These are phyloP conservation scores for Pyrocephalus nanus DNA, from an alignment of 2,797 vertebrate species.

Conservation along the genomic window DNA sequence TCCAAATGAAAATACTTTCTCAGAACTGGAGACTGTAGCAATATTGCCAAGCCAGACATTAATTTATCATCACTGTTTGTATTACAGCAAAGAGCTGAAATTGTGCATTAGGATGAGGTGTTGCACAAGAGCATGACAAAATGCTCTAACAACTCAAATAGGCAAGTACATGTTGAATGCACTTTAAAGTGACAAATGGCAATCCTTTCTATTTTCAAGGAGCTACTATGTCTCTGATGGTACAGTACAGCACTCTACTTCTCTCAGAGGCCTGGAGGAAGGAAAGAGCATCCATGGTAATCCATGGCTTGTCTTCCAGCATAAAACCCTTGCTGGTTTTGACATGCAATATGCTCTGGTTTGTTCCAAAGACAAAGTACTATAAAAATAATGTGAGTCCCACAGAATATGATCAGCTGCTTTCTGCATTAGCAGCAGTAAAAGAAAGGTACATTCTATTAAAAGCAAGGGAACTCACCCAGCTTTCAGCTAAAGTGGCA, in stretches of 20 bases:
- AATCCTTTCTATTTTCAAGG: conserved; percentile 7
- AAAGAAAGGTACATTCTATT: conserved; percentile 23
- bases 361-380: not conserved
- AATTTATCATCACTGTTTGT: conserved; percentile 48
- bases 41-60: not conserved
- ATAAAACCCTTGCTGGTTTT: not conserved
- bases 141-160: not conserved
- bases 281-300: not conserved
- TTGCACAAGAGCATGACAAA: not conserved
- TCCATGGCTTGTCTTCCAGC: not conserved
- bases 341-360: not conserved
- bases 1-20: conserved; percentile 26
- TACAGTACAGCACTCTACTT: not conserved
- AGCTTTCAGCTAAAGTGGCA: conserved; percentile 23
- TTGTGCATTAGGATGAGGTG: not conserved
- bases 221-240: not conserved
- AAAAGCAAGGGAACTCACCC: conserved; percentile 25
- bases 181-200: not conserved
- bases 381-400: not conserved
- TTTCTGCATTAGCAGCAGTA: conserved; percentile 39
- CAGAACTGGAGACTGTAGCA: not conserved
- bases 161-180: not conserved
- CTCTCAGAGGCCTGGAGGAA: not conserved
- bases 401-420: not conserved
- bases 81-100: not conserved